phyloP scores from a whole-genome alignment of 2,888 invertebrate genomes.

The Apodemia duryi region DNA sequence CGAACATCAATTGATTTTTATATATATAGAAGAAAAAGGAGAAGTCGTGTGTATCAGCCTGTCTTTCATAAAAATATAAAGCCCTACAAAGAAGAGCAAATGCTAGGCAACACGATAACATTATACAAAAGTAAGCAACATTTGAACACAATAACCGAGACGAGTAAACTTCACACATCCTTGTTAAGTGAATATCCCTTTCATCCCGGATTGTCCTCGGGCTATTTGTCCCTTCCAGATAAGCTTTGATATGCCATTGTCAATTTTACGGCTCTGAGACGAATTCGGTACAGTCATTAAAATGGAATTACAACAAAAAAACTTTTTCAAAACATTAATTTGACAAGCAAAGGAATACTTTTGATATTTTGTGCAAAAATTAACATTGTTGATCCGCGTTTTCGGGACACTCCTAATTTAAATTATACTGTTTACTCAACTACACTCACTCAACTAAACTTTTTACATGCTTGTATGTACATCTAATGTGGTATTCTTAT shows the following conservation, averaged over 20 bases:
- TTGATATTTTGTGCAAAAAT: slow-evolving; percentile 17
- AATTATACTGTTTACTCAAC: too few relatives aligned
- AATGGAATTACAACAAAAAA: slow-evolving; percentile 19
- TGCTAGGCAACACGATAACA: slow-evolving; percentile 8
- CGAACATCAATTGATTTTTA: too few relatives aligned
- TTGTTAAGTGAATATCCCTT: slow-evolving; percentile 41
- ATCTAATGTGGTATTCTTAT: too few relatives aligned
- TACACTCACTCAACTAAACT: too few relatives aligned
- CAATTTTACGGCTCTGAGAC: slow-evolving; percentile 30
- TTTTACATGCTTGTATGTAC: too few relatives aligned
- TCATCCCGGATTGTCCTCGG: slow-evolving; percentile 38
- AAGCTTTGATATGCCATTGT: slow-evolving; percentile 42
- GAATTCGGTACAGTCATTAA: slow-evolving; percentile 33
- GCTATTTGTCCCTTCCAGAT: slow-evolving; percentile 46
- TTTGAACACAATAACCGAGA: slow-evolving; percentile 33
- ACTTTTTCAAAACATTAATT: slow-evolving; percentile 5
- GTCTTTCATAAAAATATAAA: slow-evolving; percentile 12
- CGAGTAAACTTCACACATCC: slow-evolving; percentile 38
- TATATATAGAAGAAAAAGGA: too few relatives aligned
- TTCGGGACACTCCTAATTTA: too few relatives aligned
- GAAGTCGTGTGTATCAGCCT: background rate
- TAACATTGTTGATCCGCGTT: background rate
- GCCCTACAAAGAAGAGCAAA: slow-evolving; percentile 11
- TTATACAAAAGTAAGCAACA: slow-evolving; percentile 33
- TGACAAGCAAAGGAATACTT: slow-evolving; percentile 11